Evolutionary conservation across 2,888 invertebrate genomes (phyloP).

Genomic region (Latrodectus hesperus): DNA sequence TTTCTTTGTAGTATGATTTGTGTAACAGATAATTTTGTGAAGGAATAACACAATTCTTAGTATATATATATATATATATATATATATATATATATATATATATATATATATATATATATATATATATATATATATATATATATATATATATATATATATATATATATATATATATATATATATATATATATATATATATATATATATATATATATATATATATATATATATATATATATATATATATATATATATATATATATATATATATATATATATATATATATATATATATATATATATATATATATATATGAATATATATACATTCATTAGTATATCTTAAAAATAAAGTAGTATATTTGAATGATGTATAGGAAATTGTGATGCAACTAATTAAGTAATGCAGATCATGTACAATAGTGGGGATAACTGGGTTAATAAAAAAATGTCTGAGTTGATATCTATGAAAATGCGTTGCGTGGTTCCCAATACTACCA

Average conservation of each 20-base stretch:
- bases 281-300: not conserved
- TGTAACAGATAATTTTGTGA: not conserved
- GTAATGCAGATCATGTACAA: no score
- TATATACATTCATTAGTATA: no score
- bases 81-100: not conserved
- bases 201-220: conserved; percentile 2
- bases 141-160: conserved; percentile 2
- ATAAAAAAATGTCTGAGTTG: no score
- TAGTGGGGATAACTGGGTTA: no score
- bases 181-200: not conserved
- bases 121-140: conserved; percentile 2
- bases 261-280: conserved; percentile 5
- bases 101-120: conserved; percentile 2
- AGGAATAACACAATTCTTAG: no score
- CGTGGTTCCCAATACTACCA: no score
- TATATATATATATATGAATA: not conserved
- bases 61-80: not conserved
- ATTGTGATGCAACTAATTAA: no score
- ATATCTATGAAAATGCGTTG: no score
- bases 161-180: not conserved
- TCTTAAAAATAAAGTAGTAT: no score
- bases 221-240: conserved; percentile 2
- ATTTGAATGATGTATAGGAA: no score
- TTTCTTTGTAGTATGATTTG: not conserved
- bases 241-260: conserved; percentile 2